Evolutionary conservation across 2,797 vertebrate species (phyloP).

Genomic region (Lateolabrax maculatus): DNA sequence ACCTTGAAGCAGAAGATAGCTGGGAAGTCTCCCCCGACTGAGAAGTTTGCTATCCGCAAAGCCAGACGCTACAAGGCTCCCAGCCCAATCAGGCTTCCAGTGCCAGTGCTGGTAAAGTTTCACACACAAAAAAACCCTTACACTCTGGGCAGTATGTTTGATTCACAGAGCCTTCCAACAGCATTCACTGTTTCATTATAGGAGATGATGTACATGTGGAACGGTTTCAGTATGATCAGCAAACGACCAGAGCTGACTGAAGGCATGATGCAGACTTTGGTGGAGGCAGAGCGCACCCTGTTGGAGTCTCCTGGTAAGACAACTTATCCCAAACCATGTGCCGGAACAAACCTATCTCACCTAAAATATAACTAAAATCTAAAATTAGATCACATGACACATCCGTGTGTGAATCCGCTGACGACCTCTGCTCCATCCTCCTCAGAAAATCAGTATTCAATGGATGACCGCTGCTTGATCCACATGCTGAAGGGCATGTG

Average conservation of each 20-base stretch:
- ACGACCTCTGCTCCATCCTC: constrained; percentile 2
- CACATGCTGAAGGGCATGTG: constrained; percentile 89
- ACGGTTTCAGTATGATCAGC: constrained; percentile 90
- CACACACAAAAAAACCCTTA: not conserved
- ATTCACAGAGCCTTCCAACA: not conserved
- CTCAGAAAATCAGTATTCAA: constrained; percentile 82
- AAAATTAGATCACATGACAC: not conserved
- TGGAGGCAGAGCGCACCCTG: constrained; percentile 84
- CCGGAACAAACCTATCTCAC: not conserved
- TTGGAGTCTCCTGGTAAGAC: constrained; percentile 82
- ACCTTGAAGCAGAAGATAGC: constrained; percentile 90
- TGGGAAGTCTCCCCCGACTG: constrained; percentile 91
- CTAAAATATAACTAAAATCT: not conserved
- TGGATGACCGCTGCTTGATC: constrained; percentile 86
- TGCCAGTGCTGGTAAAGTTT: constrained; percentile 88
- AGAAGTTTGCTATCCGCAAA: constrained; percentile 92
- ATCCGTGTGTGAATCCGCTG: not conserved
- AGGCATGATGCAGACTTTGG: constrained; percentile 85
- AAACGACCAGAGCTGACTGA: constrained; percentile 85
- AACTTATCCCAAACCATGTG: not conserved
- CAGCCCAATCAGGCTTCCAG: constrained; percentile 77
- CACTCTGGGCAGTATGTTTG: too few relatives aligned
- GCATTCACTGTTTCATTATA: constrained; percentile 46
- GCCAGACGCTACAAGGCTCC: constrained; percentile 86
- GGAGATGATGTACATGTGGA: constrained; percentile 96